Conservation (phyloP, 2,797 vertebrate species). For the Synaphobranchus kaupii region DNA sequence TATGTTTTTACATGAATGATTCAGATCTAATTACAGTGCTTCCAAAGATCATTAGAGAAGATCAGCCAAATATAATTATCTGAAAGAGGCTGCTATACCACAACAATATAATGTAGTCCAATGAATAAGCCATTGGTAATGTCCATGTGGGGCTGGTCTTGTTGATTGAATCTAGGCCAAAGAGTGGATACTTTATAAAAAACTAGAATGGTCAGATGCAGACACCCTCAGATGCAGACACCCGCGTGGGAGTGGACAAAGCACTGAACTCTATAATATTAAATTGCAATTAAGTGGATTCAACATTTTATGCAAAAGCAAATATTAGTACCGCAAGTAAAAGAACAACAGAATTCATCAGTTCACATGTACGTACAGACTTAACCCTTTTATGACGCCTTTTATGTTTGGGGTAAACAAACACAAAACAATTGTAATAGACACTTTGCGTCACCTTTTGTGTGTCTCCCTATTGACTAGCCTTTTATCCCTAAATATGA, state of each 20-base stretch:
- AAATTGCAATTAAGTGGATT: neutral
- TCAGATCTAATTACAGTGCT: slow-evolving; percentile 19
- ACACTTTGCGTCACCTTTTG: too few relatives aligned
- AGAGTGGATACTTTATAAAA: neutral
- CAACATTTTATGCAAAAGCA: neutral
- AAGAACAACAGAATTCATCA: neutral
- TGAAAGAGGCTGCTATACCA: neutral
- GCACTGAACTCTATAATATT: too few relatives aligned
- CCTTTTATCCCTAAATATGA: too few relatives aligned
- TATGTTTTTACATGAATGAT: slow-evolving; percentile 20
- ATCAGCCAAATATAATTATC: neutral
- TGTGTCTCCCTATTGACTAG: too few relatives aligned
- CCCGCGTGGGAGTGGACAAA: too few relatives aligned
- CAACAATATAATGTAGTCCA: neutral
- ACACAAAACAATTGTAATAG: too few relatives aligned
- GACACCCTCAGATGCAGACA: too few relatives aligned
- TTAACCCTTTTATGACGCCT: too few relatives aligned
- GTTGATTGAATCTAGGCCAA: neutral
- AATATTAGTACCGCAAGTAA: neutral
- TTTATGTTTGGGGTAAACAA: too few relatives aligned
- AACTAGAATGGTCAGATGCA: too few relatives aligned
- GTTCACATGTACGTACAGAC: neutral
- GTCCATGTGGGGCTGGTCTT: neutral
- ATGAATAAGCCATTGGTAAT: neutral
- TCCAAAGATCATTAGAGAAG: neutral